Evolutionary conservation across 2,113 vertebrate genomes (phyloP).

Genomic region (Hippocampus zosterae): DNA sequence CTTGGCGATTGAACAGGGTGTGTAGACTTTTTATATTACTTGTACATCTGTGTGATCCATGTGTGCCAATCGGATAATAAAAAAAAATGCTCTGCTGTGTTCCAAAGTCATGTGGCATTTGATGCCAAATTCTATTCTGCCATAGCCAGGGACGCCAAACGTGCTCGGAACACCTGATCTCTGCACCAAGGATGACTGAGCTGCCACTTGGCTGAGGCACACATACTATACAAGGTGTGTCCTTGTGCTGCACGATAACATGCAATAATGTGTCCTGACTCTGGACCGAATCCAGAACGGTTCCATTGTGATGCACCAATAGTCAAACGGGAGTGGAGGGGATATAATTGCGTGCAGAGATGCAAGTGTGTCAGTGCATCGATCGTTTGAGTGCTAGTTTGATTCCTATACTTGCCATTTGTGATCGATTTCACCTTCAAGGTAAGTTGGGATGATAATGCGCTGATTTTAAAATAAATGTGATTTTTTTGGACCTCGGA

Average conservation of each 20-base stretch:
- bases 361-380: conserved; percentile 43
- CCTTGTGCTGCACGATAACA: conserved; percentile 36
- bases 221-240: conserved; percentile 22
- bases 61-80: not conserved
- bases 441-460: conserved; percentile 52
- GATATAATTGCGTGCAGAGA: conserved; percentile 71
- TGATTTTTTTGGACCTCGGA: not conserved
- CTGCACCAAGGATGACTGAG: conserved; percentile 30
- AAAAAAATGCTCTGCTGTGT: not conserved
- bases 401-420: conserved; percentile 26
- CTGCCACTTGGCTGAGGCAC: conserved; percentile 37
- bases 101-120: not conserved
- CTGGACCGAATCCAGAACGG: conserved; percentile 54
- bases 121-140: not conserved
- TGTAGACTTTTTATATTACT: not conserved
- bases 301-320: conserved; percentile 41
- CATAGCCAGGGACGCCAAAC: conserved; percentile 15
- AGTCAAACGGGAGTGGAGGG: conserved; percentile 51
- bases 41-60: not conserved
- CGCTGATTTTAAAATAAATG: not conserved
- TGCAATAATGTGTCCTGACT: conserved; percentile 52
- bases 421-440: conserved; percentile 43
- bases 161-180: conserved; percentile 19
- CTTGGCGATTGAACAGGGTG: no score
- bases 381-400: conserved; percentile 53